Percentiles rank a stretch among this genome's conserved stretches.
phyloP scores from a whole-genome alignment of 2,113 vertebrate genomes.

The Hypanus sabinus region DNA sequence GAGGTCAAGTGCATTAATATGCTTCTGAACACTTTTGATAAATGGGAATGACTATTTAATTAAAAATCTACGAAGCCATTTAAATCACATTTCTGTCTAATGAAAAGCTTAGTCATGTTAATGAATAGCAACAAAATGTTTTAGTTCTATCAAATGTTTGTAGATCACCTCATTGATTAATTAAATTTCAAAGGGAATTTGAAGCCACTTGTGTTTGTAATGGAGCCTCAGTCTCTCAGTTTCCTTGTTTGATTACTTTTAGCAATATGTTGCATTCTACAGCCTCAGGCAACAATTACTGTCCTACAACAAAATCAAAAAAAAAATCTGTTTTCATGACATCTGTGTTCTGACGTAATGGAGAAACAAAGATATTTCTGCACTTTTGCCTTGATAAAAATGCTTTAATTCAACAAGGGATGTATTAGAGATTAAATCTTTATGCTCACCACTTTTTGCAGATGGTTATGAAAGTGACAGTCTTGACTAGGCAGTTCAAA shows the following conservation, averaged over 20 bases:
- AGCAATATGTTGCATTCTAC: too few species aligned
- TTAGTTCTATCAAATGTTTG: background rate
- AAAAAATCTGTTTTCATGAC: background rate
- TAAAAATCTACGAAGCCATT: background rate
- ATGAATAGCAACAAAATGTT: background rate
- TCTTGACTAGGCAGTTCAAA: background rate
- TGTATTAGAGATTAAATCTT: background rate
- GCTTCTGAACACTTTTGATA: background rate
- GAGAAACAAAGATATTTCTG: background rate
- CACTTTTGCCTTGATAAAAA: background rate
- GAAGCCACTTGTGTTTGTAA: background rate
- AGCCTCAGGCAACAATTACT: background rate
- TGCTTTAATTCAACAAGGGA: background rate
- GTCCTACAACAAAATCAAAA: background rate
- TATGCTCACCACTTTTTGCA: background rate
- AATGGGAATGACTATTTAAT: background rate
- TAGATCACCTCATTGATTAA: background rate
- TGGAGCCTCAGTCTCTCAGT: background rate
- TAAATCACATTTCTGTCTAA: too few species aligned
- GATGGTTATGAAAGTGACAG: background rate
- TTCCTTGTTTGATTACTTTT: background rate
- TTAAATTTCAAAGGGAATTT: background rate
- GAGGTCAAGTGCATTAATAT: background rate
- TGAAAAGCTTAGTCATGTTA: background rate
- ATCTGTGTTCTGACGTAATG: background rate